These are phyloP conservation scores for Hyles lineata DNA, from an alignment of 2,888 invertebrate genomes.

Conservation along the genomic window DNA sequence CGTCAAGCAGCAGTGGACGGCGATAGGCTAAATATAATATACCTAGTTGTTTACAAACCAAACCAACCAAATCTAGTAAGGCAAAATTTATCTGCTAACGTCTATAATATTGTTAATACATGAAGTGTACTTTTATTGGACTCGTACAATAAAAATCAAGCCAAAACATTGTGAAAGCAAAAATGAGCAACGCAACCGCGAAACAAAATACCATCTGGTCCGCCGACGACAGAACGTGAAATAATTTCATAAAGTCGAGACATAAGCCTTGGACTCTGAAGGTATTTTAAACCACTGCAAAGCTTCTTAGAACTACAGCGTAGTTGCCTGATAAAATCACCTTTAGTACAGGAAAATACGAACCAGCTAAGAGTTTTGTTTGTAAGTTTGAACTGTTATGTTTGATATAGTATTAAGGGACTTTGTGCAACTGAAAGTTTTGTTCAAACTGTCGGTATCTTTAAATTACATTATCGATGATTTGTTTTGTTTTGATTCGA, in stretches of 20 bases:
- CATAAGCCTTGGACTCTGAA: not conserved
- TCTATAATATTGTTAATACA: no score
- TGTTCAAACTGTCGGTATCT: no score
- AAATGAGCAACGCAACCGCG: not conserved
- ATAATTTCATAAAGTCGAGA: not conserved
- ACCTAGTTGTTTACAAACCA: no score
- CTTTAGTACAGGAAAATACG: not conserved
- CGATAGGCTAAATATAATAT: no score
- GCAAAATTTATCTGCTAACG: no score
- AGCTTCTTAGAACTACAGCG: conserved; percentile 12
- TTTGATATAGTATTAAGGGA: no score
- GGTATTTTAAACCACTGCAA: conserved; percentile 51
- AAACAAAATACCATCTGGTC: not conserved
- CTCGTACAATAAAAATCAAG: not conserved
- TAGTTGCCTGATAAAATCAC: not conserved
- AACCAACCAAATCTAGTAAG: no score
- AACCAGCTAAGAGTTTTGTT: not conserved
- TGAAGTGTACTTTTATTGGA: no score
- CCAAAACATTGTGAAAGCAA: not conserved
- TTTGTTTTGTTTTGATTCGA: no score
- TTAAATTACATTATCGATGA: no score
- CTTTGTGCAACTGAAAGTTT: no score
- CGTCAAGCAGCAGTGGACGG: no score
- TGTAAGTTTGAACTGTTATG: not conserved
- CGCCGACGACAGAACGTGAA: not conserved